Percentiles rank a stretch among this genome's conserved stretches.
Conservation (phyloP, 2,113 vertebrate species). For the Centropus unirufus region DNA sequence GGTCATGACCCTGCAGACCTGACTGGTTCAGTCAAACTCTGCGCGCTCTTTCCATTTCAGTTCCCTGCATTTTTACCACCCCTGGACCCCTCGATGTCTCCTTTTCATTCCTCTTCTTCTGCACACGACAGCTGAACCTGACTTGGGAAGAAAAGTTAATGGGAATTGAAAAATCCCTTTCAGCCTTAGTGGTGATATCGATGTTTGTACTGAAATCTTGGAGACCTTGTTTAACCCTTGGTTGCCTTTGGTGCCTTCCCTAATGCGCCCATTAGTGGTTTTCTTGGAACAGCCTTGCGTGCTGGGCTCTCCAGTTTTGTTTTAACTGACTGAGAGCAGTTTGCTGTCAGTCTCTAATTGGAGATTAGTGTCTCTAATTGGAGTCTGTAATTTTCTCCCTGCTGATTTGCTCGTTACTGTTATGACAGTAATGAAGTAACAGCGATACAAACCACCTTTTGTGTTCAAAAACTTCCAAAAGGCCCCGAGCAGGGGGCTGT, state of each 20-base stretch:
- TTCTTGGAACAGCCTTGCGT: rapidly evolving
- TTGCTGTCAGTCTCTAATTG: neutral
- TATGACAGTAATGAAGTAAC: neutral
- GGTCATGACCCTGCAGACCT: neutral
- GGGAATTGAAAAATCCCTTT: neutral
- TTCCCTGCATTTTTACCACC: neutral
- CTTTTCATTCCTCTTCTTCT: neutral
- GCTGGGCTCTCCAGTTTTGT: neutral
- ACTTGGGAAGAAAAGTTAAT: neutral
- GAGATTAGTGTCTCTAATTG: neutral
- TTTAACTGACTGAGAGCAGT: neutral
- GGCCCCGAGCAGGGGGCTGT: rapidly evolving
- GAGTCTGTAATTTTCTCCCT: neutral
- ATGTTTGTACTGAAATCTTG: neutral
- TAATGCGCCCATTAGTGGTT: neutral
- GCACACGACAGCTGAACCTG: neutral
- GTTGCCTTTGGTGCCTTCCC: neutral
- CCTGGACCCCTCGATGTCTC: neutral
- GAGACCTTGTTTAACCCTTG: slow-evolving; percentile 21
- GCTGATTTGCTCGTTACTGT: neutral
- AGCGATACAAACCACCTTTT: neutral
- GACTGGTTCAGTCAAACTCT: neutral
- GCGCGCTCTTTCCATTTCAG: neutral
- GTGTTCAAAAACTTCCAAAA: neutral
- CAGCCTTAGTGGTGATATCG: neutral